Conservation (phyloP, 1,140 invertebrate genomes). For the Cydia fagiglandana region DNA sequence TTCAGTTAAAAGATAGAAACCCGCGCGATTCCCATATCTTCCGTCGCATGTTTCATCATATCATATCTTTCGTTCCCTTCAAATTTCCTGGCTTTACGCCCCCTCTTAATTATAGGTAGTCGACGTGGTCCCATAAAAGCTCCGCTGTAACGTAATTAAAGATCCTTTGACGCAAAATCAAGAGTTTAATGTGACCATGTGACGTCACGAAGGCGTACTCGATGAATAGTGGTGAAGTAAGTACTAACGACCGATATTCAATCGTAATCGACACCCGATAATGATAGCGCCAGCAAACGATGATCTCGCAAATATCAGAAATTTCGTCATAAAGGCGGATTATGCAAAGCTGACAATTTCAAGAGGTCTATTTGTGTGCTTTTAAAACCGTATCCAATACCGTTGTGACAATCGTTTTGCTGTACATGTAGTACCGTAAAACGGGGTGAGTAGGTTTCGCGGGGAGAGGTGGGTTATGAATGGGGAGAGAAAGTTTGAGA, state of each 20-base stretch:
- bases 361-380: not conserved
- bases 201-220: not conserved
- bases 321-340: not conserved
- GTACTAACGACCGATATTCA: constrained; percentile 42
- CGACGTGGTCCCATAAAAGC: not conserved
- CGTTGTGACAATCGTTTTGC: too few relatives aligned
- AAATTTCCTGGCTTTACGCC: too few relatives aligned
- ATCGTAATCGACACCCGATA: constrained; percentile 43
- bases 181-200: constrained; percentile 4
- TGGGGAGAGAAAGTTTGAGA: too few relatives aligned
- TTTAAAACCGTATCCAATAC: too few relatives aligned
- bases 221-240: constrained; percentile 37
- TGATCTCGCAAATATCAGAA: constrained; percentile 35
- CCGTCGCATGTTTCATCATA: too few relatives aligned
- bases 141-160: constrained; percentile 23
- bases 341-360: not conserved
- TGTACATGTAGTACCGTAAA: too few relatives aligned
- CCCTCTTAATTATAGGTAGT: not conserved
- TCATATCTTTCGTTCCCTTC: too few relatives aligned
- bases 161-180: constrained; percentile 28
- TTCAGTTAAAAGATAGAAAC: too few relatives aligned
- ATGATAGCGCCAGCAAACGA: constrained; percentile 42
- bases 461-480: too few relatives aligned
- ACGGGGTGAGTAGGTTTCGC: too few relatives aligned
- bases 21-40: too few relatives aligned